A percentile compares a stretch with the other conserved stretches of the same genome.
phyloP scores from a whole-genome alignment of 37 sponge, comb jelly and placozoan genomes.

The Eunapius fragilis region DNA sequence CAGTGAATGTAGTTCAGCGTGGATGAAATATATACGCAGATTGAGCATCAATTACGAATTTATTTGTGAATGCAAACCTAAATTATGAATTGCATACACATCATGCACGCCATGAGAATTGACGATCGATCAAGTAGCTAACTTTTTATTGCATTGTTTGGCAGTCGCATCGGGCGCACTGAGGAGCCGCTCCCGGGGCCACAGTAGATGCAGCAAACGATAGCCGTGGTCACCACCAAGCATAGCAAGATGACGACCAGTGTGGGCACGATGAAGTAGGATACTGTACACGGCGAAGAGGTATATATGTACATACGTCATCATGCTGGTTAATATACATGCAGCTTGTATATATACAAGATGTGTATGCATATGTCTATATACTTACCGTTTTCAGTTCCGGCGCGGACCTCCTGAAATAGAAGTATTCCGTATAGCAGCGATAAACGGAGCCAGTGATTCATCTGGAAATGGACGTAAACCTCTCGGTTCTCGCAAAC shows the following conservation, averaged over 20 bases:
- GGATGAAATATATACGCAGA: not conserved
- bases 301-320: no score
- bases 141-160: not conserved
- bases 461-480: no score
- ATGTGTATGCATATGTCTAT: not conserved
- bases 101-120: no score
- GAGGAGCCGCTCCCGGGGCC: not conserved
- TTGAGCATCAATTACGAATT: no score
- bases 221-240: not conserved
- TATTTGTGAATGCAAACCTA: no score
- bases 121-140: not conserved
- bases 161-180: not conserved
- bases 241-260: not conserved
- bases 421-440: not conserved
- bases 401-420: not conserved
- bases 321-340: no score
- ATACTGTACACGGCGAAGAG: not conserved
- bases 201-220: not conserved
- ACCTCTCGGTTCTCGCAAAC: no score
- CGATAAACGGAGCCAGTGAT: no score
- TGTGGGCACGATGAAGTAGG: not conserved
- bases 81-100: no score
- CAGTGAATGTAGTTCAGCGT: not conserved
- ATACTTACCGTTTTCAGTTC: not conserved
- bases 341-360: no score